phyloP scores from a whole-genome alignment of 2,797 vertebrate genomes.

The Alauda arvensis region DNA sequence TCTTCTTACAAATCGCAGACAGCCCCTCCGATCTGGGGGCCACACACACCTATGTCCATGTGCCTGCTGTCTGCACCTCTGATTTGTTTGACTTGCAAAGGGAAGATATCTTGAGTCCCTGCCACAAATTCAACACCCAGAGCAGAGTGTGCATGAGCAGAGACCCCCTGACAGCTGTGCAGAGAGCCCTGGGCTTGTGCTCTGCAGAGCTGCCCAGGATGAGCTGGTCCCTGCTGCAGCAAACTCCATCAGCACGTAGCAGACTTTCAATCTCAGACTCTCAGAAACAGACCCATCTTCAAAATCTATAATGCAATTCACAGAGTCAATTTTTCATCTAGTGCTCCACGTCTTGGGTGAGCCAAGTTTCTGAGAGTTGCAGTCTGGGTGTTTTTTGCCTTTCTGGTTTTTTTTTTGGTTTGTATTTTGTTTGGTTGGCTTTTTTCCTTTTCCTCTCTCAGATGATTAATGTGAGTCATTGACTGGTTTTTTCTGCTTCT shows the following conservation, averaged over 20 bases:
- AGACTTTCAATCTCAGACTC: background rate
- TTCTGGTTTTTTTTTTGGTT: background rate
- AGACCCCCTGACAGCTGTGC: background rate
- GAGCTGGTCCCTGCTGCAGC: background rate
- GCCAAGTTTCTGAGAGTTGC: constrained; percentile 30
- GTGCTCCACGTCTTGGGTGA: background rate
- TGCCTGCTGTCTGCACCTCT: background rate
- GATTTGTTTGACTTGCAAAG: background rate
- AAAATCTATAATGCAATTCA: constrained; percentile 35
- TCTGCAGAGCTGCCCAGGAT: background rate
- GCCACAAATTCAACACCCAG: background rate
- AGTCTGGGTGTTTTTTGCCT: background rate
- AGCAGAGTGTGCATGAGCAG: background rate
- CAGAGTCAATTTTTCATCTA: constrained; percentile 53
- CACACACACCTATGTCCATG: fast-evolving
- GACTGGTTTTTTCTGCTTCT: constrained; percentile 22
- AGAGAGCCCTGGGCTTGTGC: background rate
- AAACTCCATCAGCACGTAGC: background rate
- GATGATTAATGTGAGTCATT: constrained; percentile 43
- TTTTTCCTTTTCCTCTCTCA: background rate
- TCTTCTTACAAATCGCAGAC: background rate
- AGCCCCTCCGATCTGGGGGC: background rate
- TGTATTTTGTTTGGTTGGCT: background rate
- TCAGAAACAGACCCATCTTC: constrained; percentile 25
- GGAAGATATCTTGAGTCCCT: background rate